Evolutionary conservation across 1,140 invertebrate species (phyloP).

Genomic region (Drosophila sulfurigaster): DNA sequence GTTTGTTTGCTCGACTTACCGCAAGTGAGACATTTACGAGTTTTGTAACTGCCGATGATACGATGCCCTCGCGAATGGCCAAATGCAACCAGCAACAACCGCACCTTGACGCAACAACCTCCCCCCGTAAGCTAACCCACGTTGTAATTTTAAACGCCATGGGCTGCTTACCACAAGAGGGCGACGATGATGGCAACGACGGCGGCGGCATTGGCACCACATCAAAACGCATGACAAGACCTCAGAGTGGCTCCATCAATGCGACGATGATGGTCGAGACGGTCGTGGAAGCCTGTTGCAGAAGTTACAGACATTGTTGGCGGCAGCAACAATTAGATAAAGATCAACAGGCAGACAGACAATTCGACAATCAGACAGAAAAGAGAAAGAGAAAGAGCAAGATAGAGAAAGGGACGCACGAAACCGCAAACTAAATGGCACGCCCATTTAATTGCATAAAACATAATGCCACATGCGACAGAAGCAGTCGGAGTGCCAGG

Average conservation of each 20-base stretch:
- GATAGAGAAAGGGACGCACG: constrained; percentile 24
- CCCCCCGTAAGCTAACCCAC: constrained; percentile 8
- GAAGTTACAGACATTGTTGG: constrained; percentile 49
- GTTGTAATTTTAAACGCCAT: constrained; percentile 43
- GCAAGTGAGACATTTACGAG: constrained; percentile 45
- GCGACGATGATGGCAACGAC: too few species aligned
- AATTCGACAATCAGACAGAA: background rate
- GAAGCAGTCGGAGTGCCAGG: constrained; percentile 16
- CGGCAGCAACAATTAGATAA: constrained; percentile 76
- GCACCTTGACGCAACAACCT: constrained; percentile 43
- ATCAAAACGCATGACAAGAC: constrained; percentile 48
- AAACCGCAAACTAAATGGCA: constrained; percentile 74
- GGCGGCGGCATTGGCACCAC: constrained; percentile 47
- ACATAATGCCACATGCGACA: constrained; percentile 68
- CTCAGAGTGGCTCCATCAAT: constrained; percentile 29
- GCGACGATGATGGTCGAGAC: constrained; percentile 29
- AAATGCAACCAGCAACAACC: constrained; percentile 18
- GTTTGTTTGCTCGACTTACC: constrained; percentile 10
- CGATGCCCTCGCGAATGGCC: constrained; percentile 26
- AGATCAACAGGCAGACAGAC: constrained; percentile 69
- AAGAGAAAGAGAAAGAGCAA: constrained; percentile 10
- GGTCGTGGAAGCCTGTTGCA: constrained; percentile 42
- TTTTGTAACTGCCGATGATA: constrained; percentile 33
- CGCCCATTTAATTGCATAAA: constrained; percentile 81
- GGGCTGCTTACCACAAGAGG: constrained; percentile 28